phyloP scores from a whole-genome alignment of 2,888 invertebrate species.

The Suillia variegata region DNA sequence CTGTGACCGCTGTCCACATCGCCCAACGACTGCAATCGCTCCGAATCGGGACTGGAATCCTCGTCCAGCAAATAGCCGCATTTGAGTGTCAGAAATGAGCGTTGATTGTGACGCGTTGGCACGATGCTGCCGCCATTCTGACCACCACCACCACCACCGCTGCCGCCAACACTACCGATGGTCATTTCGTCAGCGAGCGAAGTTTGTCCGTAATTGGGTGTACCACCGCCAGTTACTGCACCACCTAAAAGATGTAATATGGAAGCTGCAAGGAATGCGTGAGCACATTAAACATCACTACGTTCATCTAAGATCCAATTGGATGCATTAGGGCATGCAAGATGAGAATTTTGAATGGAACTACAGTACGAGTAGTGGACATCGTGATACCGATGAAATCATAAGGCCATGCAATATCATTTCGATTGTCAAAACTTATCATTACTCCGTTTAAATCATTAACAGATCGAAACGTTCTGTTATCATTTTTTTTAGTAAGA shows the following conservation, averaged over 20 bases:
- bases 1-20: constrained; percentile 90
- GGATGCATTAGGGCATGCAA: not conserved
- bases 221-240: constrained; percentile 18
- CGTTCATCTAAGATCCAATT: constrained; percentile 16
- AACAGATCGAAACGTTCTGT: too few relatives aligned
- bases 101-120: constrained; percentile 46
- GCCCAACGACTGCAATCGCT: constrained; percentile 74
- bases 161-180: constrained; percentile 49
- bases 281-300: constrained; percentile 40
- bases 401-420: too few relatives aligned
- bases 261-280: constrained; percentile 65
- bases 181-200: constrained; percentile 60
- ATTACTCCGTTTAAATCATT: too few relatives aligned
- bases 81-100: constrained; percentile 71
- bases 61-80: constrained; percentile 78
- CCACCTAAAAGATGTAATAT: constrained; percentile 64
- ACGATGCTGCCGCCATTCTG: constrained; percentile 16
- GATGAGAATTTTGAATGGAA: not conserved
- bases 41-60: constrained; percentile 86
- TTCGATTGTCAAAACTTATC: too few relatives aligned
- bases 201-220: constrained; percentile 62
- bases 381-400: too few relatives aligned
- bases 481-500: too few relatives aligned
- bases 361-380: constrained; percentile 9
- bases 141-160: constrained; percentile 40